These are phyloP conservation scores for Tachuris rubrigastra DNA, from an alignment of 2,113 vertebrate species.

Conservation along the genomic window DNA sequence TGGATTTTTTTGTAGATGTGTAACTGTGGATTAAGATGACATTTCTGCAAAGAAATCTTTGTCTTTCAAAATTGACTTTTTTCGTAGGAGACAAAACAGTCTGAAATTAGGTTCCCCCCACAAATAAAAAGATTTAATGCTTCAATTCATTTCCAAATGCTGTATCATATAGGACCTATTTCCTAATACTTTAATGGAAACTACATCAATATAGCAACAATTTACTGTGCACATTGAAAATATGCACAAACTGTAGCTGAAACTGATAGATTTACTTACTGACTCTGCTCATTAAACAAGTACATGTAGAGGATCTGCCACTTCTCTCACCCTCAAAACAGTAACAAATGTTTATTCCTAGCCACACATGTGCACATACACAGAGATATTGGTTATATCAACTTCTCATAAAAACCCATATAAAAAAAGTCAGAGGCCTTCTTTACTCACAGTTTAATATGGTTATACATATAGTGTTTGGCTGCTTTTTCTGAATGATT, in stretches of 20 bases:
- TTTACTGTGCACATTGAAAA: conserved; percentile 19
- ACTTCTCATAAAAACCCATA: not conserved
- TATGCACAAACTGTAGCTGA: not conserved
- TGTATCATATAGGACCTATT: not conserved
- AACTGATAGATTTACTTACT: not conserved
- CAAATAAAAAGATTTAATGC: not conserved
- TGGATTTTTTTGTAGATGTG: conserved; percentile 20
- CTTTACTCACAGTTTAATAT: conserved; percentile 51
- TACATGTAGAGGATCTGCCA: not conserved
- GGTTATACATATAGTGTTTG: conserved; percentile 50
- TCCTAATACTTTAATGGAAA: not conserved
- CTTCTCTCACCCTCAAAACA: not conserved
- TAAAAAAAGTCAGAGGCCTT: not conserved
- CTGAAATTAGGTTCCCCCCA: not conserved
- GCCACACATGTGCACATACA: not conserved
- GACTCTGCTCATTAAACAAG: not conserved
- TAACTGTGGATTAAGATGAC: conserved; percentile 17
- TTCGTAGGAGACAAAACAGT: not conserved
- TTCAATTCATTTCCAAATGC: not conserved
- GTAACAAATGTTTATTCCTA: not conserved
- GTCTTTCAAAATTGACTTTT: not conserved
- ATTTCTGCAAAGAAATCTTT: conserved; percentile 13
- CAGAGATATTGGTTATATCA: not conserved
- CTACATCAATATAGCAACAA: not conserved
- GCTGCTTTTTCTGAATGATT: conserved; percentile 64